Percentiles rank a stretch among this genome's conserved stretches.
phyloP scores from a whole-genome alignment of 1,140 invertebrate genomes.

The Camponotus floridanus region DNA sequence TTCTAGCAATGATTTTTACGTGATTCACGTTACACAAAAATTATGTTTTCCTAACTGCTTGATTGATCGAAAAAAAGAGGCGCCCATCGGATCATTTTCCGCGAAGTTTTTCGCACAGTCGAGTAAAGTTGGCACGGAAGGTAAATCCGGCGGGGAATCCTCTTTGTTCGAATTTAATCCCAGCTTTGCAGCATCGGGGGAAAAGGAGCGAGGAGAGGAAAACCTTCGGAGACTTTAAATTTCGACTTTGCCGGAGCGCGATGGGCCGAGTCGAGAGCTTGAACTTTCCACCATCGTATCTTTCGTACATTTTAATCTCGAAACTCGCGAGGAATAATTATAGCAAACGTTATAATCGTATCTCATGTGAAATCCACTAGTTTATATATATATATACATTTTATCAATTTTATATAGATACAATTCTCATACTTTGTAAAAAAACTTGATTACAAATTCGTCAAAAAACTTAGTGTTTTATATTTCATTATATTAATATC shows the following conservation, averaged over 20 bases:
- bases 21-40: background rate
- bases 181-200: slow-evolving; percentile 14
- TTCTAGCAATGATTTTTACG: slow-evolving; percentile 13
- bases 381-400: background rate
- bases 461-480: background rate
- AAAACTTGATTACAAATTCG: background rate
- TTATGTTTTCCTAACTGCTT: slow-evolving; percentile 4
- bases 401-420: background rate
- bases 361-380: background rate
- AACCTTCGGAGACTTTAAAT: slow-evolving; percentile 72
- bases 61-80: slow-evolving; percentile 50
- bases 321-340: slow-evolving; percentile 67
- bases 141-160: slow-evolving; percentile 43
- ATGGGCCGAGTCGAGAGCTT: slow-evolving; percentile 2
- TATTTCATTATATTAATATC: too few relatives aligned
- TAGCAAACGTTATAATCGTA: background rate
- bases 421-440: background rate
- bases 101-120: slow-evolving; percentile 51
- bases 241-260: slow-evolving; percentile 64
- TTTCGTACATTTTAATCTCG: slow-evolving; percentile 65
- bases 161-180: slow-evolving; percentile 75
- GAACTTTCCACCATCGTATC: slow-evolving; percentile 63
- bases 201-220: background rate
- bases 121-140: slow-evolving; percentile 57
- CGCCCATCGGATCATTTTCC: slow-evolving; percentile 56